Evolutionary conservation across 2,113 vertebrate genomes (phyloP).

Genomic region (Antigone vipio): DNA sequence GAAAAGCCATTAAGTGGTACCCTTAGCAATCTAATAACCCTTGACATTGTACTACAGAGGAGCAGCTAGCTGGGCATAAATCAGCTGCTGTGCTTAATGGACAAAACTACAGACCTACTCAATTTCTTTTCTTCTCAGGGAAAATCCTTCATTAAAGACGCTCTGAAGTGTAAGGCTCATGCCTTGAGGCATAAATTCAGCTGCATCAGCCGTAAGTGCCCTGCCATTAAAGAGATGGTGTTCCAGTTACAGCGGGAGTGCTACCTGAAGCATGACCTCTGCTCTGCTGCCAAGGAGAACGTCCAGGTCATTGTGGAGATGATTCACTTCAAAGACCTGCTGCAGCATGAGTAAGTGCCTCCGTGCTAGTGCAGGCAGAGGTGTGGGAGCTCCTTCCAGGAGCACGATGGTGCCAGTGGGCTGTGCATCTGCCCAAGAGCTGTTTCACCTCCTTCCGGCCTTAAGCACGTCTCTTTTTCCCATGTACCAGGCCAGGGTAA

Average conservation of each 20-base stretch:
- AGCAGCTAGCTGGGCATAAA: constrained; percentile 57
- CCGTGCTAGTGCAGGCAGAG: constrained; percentile 36
- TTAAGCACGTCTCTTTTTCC: background rate
- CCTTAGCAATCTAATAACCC: constrained; percentile 29
- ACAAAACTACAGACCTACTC: constrained; percentile 39
- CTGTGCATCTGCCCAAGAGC: constrained; percentile 31
- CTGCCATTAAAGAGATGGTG: constrained; percentile 97
- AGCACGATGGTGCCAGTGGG: background rate
- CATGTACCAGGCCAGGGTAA: background rate
- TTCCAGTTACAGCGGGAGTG: constrained; percentile 96
- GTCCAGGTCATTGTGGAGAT: constrained; percentile 96
- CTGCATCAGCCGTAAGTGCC: constrained; percentile 98
- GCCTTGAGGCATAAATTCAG: constrained; percentile 94
- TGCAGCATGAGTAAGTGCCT: constrained; percentile 92
- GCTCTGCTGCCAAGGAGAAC: constrained; percentile 93
- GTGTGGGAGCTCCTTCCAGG: constrained; percentile 63
- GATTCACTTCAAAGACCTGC: constrained; percentile 98
- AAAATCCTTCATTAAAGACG: constrained; percentile 98
- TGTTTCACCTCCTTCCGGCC: constrained; percentile 14
- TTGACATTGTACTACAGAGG: constrained; percentile 29
- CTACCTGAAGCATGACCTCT: constrained; percentile 95
- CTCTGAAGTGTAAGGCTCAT: constrained; percentile 96
- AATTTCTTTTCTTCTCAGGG: constrained; percentile 79
- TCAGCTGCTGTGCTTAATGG: constrained; percentile 56
- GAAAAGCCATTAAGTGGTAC: background rate